These are phyloP conservation scores for Lagopus muta DNA, from an alignment of 2,113 vertebrate species.

Conservation along the genomic window DNA sequence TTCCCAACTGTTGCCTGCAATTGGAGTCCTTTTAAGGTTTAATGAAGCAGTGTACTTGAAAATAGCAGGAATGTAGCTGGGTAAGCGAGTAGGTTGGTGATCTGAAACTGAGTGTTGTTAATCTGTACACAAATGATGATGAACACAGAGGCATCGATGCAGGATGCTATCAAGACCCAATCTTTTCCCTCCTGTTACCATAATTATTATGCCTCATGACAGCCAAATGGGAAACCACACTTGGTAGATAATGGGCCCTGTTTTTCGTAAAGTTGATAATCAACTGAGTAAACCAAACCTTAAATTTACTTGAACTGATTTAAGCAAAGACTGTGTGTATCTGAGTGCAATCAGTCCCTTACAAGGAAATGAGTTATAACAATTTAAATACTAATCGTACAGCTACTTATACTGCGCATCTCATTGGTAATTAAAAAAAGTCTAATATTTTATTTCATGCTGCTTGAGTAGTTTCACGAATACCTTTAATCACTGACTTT, in stretches of 20 bases:
- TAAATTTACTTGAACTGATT: neutral
- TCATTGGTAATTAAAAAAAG: neutral
- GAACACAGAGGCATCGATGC: neutral
- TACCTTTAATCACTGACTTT: neutral
- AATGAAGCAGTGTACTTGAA: slow-evolving; percentile 52
- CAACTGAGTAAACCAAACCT: neutral
- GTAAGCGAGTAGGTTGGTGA: slow-evolving; percentile 5
- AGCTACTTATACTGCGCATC: neutral
- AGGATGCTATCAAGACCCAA: neutral
- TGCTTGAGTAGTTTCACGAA: neutral
- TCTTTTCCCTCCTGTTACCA: neutral
- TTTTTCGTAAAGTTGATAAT: neutral
- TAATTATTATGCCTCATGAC: neutral
- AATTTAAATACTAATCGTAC: neutral
- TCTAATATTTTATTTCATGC: neutral
- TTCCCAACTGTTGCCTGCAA: neutral
- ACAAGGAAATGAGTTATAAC: neutral
- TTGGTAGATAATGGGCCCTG: neutral
- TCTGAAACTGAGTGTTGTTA: slow-evolving; percentile 11
- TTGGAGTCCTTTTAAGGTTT: slow-evolving; percentile 42
- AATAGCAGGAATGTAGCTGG: neutral
- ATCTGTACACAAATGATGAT: neutral
- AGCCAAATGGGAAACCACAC: neutral
- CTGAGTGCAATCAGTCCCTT: neutral
- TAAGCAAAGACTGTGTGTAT: neutral